Evolutionary conservation across 92 coral and sea anemone species (phyloP).

Genomic region (Muricea muricata): DNA sequence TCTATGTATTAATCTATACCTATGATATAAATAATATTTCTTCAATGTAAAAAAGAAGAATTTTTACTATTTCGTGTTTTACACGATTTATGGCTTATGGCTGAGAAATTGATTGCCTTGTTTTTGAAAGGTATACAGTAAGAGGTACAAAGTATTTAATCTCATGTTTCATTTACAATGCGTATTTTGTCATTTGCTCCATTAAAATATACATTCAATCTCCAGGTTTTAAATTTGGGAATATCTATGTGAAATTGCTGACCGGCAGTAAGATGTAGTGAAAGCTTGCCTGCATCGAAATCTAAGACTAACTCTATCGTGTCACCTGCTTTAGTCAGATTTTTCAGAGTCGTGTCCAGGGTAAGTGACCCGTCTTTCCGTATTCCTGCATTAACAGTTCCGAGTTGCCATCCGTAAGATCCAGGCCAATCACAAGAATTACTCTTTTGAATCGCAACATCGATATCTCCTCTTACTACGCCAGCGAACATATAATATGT

Average conservation of each 20-base stretch:
- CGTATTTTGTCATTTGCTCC: too few species aligned
- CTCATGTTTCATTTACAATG: too few species aligned
- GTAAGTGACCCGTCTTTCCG: neutral
- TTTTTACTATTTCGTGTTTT: too few species aligned
- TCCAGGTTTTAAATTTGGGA: neutral
- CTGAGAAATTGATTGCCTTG: too few species aligned
- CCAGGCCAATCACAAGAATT: neutral
- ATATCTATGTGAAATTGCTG: neutral
- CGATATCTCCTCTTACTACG: neutral
- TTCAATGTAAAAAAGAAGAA: too few species aligned
- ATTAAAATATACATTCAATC: too few species aligned
- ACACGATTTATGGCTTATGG: too few species aligned
- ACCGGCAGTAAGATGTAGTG: neutral
- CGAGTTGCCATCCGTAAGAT: neutral
- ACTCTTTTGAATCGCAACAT: neutral
- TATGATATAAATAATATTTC: too few species aligned
- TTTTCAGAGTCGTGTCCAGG: neutral
- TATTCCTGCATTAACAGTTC: neutral
- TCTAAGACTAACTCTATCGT: neutral
- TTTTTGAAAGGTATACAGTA: too few species aligned
- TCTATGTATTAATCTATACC: too few species aligned
- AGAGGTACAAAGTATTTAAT: too few species aligned
- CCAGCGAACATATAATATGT: slow-evolving; percentile 4
- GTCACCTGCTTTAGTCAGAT: neutral
- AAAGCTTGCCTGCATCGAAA: neutral